Evolutionary conservation across 1,140 invertebrate genomes (phyloP).

Genomic region (Heliconius eleuchia): DNA sequence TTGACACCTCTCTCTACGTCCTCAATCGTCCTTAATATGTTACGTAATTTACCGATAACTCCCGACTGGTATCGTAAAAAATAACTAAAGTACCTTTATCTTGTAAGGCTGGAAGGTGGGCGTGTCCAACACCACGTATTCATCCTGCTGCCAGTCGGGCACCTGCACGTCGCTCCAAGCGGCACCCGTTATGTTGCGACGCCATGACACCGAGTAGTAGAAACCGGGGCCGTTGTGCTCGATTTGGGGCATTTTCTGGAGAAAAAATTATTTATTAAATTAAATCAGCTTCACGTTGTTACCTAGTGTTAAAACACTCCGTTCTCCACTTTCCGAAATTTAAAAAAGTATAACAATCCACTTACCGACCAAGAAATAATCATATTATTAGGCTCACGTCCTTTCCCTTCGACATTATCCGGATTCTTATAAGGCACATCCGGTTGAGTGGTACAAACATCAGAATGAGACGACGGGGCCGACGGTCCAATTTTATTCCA

Average conservation of each 20-base stretch:
- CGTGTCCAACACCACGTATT: slow-evolving; percentile 86
- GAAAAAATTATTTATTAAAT: background rate
- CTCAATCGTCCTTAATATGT: too few species aligned
- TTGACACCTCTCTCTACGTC: too few species aligned
- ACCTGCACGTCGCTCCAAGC: slow-evolving; percentile 89
- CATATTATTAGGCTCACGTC: slow-evolving; percentile 93
- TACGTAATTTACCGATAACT: too few species aligned
- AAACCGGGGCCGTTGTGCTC: slow-evolving; percentile 98
- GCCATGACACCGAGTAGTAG: slow-evolving; percentile 94
- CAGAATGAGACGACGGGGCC: slow-evolving; percentile 89
- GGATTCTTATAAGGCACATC: slow-evolving; percentile 97
- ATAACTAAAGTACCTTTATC: slow-evolving; percentile 84
- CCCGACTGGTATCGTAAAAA: too few species aligned
- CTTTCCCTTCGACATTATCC: slow-evolving; percentile 95
- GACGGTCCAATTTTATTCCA: slow-evolving; percentile 96
- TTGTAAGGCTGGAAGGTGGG: slow-evolving; percentile 95
- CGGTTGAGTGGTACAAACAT: slow-evolving; percentile 92
- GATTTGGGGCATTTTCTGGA: slow-evolving; percentile 94
- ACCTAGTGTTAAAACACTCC: too few species aligned
- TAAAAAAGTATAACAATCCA: slow-evolving; percentile 44
- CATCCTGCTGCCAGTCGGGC: slow-evolving; percentile 87
- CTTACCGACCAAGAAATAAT: slow-evolving; percentile 96
- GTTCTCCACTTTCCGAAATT: too few species aligned
- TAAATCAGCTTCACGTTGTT: too few species aligned
- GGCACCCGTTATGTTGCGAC: slow-evolving; percentile 88